Conservation (phyloP, 2,797 vertebrate genomes). For the Epinephelus malabaricus region DNA sequence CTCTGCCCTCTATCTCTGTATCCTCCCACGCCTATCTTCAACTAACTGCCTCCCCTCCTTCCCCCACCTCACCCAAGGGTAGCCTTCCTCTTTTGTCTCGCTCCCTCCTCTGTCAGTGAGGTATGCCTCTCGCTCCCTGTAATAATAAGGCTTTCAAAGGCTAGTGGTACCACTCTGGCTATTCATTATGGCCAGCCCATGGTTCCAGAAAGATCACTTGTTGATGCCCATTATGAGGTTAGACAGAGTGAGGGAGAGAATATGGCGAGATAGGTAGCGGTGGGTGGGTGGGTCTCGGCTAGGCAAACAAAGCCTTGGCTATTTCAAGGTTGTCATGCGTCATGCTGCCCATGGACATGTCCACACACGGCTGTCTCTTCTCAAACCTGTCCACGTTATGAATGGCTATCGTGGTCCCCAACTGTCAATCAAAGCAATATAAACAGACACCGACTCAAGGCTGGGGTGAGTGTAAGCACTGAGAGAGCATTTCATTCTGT, state of each 20-base stretch:
- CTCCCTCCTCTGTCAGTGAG: slow-evolving; percentile 54
- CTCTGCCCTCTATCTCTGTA: slow-evolving; percentile 45
- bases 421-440: slow-evolving; percentile 57
- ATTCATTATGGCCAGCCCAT: slow-evolving; percentile 44
- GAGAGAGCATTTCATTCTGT: neutral
- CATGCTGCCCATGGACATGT: slow-evolving; percentile 65
- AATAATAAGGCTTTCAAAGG: slow-evolving; percentile 70
- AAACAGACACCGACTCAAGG: slow-evolving; percentile 34
- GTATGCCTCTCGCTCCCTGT: slow-evolving; percentile 49
- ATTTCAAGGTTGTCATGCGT: slow-evolving; percentile 73
- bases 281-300: slow-evolving; percentile 23
- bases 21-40: slow-evolving; percentile 34
- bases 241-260: slow-evolving; percentile 7
- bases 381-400: slow-evolving; percentile 64
- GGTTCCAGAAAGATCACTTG: slow-evolving; percentile 64
- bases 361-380: slow-evolving; percentile 55
- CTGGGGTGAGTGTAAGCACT: neutral
- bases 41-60: slow-evolving; percentile 18
- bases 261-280: neutral
- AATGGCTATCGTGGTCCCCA: slow-evolving; percentile 51
- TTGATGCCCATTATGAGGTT: slow-evolving; percentile 51
- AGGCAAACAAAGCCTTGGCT: slow-evolving; percentile 69
- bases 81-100: slow-evolving; percentile 41
- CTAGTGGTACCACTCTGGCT: slow-evolving; percentile 30
- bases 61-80: slow-evolving; percentile 14